Evolutionary conservation across 2,113 vertebrate species (phyloP).

Genomic region (Panurus biarmicus): DNA sequence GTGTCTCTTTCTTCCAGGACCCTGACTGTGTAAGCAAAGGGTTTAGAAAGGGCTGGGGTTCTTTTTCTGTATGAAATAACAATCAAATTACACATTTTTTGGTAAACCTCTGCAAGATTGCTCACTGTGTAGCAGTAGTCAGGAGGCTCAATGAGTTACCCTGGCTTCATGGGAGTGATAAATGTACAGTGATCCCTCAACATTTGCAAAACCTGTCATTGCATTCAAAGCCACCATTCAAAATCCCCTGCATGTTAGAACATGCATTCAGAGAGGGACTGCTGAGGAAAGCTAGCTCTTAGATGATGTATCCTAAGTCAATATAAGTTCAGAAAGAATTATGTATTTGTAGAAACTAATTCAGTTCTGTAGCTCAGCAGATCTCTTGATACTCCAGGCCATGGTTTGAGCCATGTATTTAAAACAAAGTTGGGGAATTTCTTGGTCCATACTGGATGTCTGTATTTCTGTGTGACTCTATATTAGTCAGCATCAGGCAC

Average conservation of each 20-base stretch:
- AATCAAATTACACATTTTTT: neutral
- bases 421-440: neutral
- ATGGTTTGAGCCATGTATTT: neutral
- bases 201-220: neutral
- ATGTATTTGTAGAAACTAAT: neutral
- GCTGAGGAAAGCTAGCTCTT: neutral
- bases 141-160: neutral
- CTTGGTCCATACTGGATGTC: neutral
- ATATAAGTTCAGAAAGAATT: neutral
- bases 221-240: neutral
- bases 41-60: neutral
- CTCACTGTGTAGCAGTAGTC: neutral
- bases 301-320: neutral
- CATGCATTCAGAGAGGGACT: neutral
- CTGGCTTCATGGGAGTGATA: neutral
- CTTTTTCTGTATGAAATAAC: neutral
- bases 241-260: neutral
- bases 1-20: neutral
- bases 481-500: neutral
- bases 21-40: neutral
- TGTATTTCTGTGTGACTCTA: neutral
- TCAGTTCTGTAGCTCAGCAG: neutral
- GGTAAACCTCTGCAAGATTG: neutral
- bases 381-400: neutral
- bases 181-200: neutral